A percentile compares a stretch with the other conserved stretches of the same genome.
Conservation (phyloP, 2,888 invertebrate species). For the Caenorhabditis panamensis region DNA sequence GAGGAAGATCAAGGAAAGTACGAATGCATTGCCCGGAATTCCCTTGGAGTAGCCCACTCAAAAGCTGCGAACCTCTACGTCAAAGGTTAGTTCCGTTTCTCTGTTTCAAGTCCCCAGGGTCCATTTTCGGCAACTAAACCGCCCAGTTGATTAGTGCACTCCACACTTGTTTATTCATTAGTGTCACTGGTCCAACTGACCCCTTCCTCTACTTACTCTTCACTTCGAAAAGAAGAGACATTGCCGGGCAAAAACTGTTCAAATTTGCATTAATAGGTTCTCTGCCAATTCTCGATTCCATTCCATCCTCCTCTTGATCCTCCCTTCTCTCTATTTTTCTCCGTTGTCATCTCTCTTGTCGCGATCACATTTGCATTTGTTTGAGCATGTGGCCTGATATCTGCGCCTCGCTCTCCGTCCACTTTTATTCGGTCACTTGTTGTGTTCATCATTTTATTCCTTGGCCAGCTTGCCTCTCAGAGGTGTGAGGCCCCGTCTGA, state of each 20-base stretch:
- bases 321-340: constrained; percentile 42
- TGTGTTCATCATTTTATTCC: constrained; percentile 8
- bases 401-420: constrained; percentile 28
- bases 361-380: constrained; percentile 60
- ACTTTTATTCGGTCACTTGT: constrained; percentile 49
- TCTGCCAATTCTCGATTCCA: constrained; percentile 41
- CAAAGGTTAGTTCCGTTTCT: constrained; percentile 81
- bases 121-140: constrained; percentile 20
- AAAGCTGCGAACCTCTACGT: constrained; percentile 83
- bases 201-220: neutral
- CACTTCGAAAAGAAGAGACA: constrained; percentile 8
- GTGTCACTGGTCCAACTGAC: neutral
- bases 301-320: constrained; percentile 26
- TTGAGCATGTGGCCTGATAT: constrained; percentile 59
- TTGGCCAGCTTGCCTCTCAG: neutral
- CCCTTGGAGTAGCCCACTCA: constrained; percentile 82
- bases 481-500: constrained; percentile 32
- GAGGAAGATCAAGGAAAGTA: constrained; percentile 83
- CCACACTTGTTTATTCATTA: constrained; percentile 39
- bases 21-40: constrained; percentile 83
- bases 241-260: constrained; percentile 56
- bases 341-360: constrained; percentile 50
- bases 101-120: neutral
- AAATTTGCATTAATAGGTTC: constrained; percentile 54
- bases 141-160: constrained; percentile 5